These are phyloP conservation scores for Chanos chanos DNA, from an alignment of 2,797 vertebrate genomes.

Conservation along the genomic window DNA sequence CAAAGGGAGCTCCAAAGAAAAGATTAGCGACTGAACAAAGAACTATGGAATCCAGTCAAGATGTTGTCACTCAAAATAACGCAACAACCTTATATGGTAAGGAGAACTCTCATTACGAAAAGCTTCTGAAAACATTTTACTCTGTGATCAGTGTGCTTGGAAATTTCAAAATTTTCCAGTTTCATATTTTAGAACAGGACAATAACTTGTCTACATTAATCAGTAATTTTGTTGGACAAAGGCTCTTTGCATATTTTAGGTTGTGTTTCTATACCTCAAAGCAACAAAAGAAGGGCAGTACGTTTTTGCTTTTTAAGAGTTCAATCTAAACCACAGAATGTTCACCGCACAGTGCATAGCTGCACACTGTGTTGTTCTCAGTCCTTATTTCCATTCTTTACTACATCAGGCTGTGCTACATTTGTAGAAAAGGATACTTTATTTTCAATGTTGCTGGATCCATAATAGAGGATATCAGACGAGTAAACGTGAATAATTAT, in stretches of 20 bases:
- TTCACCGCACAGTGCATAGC: too few relatives aligned
- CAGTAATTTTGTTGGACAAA: slow-evolving; percentile 40
- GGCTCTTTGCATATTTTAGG: slow-evolving; percentile 42
- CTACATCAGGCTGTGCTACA: slow-evolving; percentile 33
- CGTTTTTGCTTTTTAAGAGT: too few relatives aligned
- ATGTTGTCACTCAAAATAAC: slow-evolving; percentile 48
- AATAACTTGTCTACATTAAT: slow-evolving; percentile 38
- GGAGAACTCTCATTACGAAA: slow-evolving; percentile 25
- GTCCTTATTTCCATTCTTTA: slow-evolving; percentile 16
- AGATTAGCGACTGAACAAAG: slow-evolving; percentile 44
- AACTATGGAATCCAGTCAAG: slow-evolving; percentile 52
- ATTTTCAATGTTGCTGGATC: slow-evolving; percentile 46
- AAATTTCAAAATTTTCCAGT: slow-evolving; percentile 40
- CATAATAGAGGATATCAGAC: slow-evolving; percentile 44
- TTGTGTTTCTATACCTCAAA: background rate
- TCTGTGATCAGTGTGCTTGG: slow-evolving; percentile 11
- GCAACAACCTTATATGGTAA: slow-evolving; percentile 42
- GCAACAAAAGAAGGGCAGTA: too few relatives aligned
- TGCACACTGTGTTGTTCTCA: slow-evolving; percentile 28
- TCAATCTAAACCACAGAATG: too few relatives aligned
- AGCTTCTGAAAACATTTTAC: background rate
- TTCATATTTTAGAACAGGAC: slow-evolving; percentile 46
- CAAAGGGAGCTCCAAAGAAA: slow-evolving; percentile 43
- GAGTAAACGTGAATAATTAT: slow-evolving; percentile 66
- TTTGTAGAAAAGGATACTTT: slow-evolving; percentile 30